Evolutionary conservation across 2,113 vertebrate species (phyloP), one percentile per base, ranked within the genome.

Genomic region (Hassar affinis): DNA sequence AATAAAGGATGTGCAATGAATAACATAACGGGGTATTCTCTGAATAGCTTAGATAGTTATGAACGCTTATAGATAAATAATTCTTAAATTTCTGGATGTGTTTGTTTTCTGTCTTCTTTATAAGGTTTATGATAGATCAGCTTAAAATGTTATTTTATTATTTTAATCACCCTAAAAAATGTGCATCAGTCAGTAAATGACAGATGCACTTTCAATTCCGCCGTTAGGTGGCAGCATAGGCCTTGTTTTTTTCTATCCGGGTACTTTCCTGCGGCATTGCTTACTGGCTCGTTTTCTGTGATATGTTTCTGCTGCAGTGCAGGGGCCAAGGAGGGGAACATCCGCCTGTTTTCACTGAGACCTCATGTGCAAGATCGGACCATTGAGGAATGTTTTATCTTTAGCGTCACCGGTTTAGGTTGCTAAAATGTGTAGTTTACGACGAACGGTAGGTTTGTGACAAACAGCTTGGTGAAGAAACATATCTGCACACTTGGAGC

Each of bases 201-300:
- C 2, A 77, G 17, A 20, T 33, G 5, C 49, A 30, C 1, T 0
- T 9, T 33, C 27, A 59, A 33, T 72, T 54, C 54, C 9, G 79
- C 88, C 88, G 81, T 80, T 81, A 45, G 86, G 85, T 87, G 88
- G 88, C 88, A 86, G 86, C 84, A 89, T 72, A 86, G 35, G 6
- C 62, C 47, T n/a, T 14, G 17, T 80, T 79, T 76, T 35, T 66
- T 25, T 47, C 11, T 4, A 71, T 54, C 77, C 77, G 77, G 33
- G 81, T 64, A 52, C 71, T 83, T 81, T 69, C 38, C 20, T 27
- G 59, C 1, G 49, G 0, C 57, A 17, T 35, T 14, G 25, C 51
- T 81, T 30, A 81, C 68, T 68, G 79, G 56, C 22, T 82, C 22
- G 51, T 76, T 76, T 35, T 56, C 30, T 56, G 27, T 64, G n/a